Evolutionary conservation across 1,140 invertebrate genomes (phyloP).

Genomic region (Chelonus insularis): DNA sequence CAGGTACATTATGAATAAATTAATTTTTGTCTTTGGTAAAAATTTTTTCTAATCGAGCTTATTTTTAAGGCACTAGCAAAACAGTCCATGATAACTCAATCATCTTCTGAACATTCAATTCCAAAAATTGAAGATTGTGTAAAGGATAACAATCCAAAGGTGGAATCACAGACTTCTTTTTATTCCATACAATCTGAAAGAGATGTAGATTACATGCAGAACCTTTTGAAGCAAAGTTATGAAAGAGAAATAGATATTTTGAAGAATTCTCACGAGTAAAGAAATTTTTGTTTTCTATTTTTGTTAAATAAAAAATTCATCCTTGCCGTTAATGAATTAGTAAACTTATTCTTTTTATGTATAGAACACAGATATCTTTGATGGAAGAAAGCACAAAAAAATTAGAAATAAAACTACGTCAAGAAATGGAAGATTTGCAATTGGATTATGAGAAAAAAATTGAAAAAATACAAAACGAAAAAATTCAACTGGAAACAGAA

Average conservation of each 20-base stretch:
- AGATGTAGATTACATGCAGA: conserved; percentile 44
- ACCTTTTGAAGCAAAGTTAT: conserved; percentile 48
- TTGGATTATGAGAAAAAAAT: conserved; percentile 48
- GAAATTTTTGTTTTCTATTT: conserved; percentile 13
- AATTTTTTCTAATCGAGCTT: not conserved
- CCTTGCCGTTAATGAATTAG: not conserved
- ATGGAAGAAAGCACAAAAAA: conserved; percentile 46
- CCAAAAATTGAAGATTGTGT: too few species aligned
- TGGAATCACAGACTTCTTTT: conserved; percentile 32
- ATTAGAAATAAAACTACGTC: conserved; percentile 45
- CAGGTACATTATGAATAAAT: conserved; percentile 36
- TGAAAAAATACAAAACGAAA: conserved; percentile 49
- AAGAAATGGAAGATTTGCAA: conserved; percentile 45
- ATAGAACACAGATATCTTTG: conserved; percentile 49
- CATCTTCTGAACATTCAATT: not conserved
- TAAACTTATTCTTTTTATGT: conserved; percentile 14
- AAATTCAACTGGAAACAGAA: conserved; percentile 41
- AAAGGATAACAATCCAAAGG: not conserved
- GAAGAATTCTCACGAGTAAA: conserved; percentile 52
- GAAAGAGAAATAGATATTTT: conserved; percentile 48
- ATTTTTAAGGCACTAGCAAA: not conserved
- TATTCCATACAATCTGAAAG: conserved; percentile 50
- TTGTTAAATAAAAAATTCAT: conserved; percentile 2
- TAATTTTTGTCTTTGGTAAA: not conserved
- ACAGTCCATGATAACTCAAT: not conserved